These are phyloP conservation scores for Crypturellus undulatus DNA, from an alignment of 2,113 vertebrate genomes.

Conservation along the genomic window DNA sequence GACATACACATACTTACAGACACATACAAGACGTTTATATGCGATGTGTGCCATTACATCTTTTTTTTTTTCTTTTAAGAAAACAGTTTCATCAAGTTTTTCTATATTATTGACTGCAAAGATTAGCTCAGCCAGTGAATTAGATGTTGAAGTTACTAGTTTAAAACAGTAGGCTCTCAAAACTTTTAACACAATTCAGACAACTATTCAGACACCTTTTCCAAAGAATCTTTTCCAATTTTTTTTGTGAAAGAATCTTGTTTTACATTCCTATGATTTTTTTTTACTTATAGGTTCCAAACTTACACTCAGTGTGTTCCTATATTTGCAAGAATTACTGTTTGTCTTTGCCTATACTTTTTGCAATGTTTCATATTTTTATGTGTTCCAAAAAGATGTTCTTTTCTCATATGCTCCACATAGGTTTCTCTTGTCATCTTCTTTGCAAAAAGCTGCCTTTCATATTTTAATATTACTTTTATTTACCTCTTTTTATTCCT, in stretches of 20 bases:
- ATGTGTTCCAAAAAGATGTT: background rate
- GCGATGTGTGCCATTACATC: background rate
- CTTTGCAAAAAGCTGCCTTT: background rate
- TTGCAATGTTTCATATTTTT: background rate
- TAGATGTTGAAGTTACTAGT: background rate
- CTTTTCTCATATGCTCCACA: background rate
- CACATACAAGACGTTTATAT: too few relatives aligned
- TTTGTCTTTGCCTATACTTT: background rate
- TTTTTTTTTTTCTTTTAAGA: background rate
- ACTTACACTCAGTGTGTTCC: too few relatives aligned
- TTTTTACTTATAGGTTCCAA: too few relatives aligned
- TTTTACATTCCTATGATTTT: background rate
- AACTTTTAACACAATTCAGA: background rate
- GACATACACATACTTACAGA: background rate
- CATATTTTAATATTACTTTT: background rate
- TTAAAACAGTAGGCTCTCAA: background rate
- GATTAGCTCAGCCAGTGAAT: background rate
- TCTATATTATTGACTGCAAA: background rate
- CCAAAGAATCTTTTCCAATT: background rate
- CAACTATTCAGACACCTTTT: background rate
- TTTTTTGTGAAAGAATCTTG: background rate
- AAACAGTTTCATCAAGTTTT: background rate
- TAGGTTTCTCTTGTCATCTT: background rate
- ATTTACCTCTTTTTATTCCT: background rate
- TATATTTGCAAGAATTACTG: background rate